Percentiles rank a stretch among this genome's conserved stretches.
phyloP scores from a whole-genome alignment of 1,140 invertebrate genomes.

The Octopus bimaculoides region DNA sequence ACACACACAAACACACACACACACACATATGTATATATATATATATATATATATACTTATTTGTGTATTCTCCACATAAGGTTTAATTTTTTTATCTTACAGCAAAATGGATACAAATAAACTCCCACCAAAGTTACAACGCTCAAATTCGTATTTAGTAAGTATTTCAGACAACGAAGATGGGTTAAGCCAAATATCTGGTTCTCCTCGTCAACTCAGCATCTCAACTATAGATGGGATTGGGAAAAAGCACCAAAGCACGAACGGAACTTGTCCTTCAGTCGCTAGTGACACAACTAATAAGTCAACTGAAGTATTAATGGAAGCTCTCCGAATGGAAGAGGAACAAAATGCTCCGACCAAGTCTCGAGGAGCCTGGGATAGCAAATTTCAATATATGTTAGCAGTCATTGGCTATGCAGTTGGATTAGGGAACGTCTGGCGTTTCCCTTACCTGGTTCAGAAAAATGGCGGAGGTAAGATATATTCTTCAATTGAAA shows the following conservation, averaged over 20 bases:
- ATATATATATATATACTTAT: too few species aligned
- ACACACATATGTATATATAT: too few species aligned
- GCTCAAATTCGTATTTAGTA: conserved; percentile 4
- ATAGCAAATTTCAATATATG: conserved; percentile 53
- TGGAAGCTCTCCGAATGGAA: neutral
- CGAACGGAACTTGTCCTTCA: neutral
- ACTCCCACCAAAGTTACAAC: neutral
- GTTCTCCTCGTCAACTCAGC: neutral
- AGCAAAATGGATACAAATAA: too few species aligned
- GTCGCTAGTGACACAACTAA: neutral
- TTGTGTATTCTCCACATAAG: too few species aligned
- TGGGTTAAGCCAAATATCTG: neutral
- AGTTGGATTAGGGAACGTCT: conserved; percentile 78
- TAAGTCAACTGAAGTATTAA: neutral
- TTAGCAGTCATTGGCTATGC: conserved; percentile 58
- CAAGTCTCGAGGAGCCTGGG: conserved; percentile 33
- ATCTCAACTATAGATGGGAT: neutral
- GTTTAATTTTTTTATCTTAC: too few species aligned
- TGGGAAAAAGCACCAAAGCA: neutral
- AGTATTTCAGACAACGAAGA: conserved; percentile 1
- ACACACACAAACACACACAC: too few species aligned
- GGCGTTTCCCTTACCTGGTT: conserved; percentile 90
- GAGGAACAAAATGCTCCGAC: neutral
- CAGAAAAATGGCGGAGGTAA: conserved; percentile 88
- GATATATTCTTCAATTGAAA: neutral